Conservation (phyloP, 2,113 vertebrate genomes). For the Barnardius zonarius region DNA sequence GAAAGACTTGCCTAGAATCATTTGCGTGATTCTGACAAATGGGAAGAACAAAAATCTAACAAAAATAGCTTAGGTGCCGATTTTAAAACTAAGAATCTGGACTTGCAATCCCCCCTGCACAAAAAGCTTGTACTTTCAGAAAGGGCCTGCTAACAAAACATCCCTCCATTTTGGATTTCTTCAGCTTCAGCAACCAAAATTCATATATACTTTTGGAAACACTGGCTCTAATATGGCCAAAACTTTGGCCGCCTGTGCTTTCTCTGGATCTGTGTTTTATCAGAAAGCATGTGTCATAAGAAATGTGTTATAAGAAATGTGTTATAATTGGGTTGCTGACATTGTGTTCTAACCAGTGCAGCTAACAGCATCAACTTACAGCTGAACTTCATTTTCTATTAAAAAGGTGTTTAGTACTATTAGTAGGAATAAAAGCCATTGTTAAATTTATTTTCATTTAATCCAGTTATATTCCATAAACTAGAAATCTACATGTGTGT, state of each 20-base stretch:
- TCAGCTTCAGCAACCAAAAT: not conserved
- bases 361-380: not conserved
- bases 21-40: not conserved
- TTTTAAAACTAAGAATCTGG: not conserved
- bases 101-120: not conserved
- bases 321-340: rapidly evolving
- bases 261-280: not conserved
- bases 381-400: not conserved
- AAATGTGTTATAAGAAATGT: not conserved
- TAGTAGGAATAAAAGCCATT: not conserved
- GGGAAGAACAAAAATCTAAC: not conserved
- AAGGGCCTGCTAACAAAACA: not conserved
- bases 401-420: not conserved
- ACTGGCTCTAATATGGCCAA: not conserved
- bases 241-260: not conserved
- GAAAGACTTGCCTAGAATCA: not conserved
- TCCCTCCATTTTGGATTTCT: not conserved
- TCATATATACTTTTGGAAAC: not conserved
- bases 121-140: not conserved
- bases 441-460: not conserved
- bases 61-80: not conserved
- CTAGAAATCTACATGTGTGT: not conserved
- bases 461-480: not conserved
- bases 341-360: not conserved
- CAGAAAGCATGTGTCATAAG: not conserved